Evolutionary conservation across 1,140 invertebrate genomes (phyloP).

Genomic region (Drosophila ironensis): DNA sequence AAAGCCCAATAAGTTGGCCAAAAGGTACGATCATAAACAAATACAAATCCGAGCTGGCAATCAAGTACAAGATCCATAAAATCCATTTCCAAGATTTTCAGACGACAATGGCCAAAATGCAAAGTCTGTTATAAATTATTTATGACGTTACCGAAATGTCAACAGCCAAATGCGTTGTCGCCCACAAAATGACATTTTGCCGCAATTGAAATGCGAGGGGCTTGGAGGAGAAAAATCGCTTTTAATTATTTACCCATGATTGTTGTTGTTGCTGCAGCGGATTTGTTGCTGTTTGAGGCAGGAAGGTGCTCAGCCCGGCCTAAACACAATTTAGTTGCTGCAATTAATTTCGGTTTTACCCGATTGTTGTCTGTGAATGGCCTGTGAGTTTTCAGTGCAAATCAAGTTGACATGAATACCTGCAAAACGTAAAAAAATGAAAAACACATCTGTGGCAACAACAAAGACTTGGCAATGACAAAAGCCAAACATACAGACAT

Average conservation of each 20-base stretch:
- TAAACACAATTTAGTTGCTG: slow-evolving; percentile 43
- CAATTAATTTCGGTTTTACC: slow-evolving; percentile 48
- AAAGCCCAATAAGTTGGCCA: slow-evolving; percentile 8
- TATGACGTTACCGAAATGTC: slow-evolving; percentile 57
- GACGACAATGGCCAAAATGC: slow-evolving; percentile 50
- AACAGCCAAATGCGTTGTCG: slow-evolving; percentile 45
- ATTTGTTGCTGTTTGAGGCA: slow-evolving; percentile 10
- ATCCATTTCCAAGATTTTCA: slow-evolving; percentile 36
- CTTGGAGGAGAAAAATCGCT: not conserved
- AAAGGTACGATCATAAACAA: slow-evolving; percentile 9
- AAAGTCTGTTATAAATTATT: slow-evolving; percentile 63
- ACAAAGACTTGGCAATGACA: slow-evolving; percentile 16
- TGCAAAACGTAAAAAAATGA: slow-evolving; percentile 16
- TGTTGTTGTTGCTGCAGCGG: not conserved
- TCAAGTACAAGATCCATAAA: slow-evolving; percentile 46
- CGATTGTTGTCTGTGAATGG: slow-evolving; percentile 14
- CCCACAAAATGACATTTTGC: slow-evolving; percentile 60
- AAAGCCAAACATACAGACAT: not conserved
- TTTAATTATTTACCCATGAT: slow-evolving; percentile 39
- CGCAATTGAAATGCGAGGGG: slow-evolving; percentile 9
- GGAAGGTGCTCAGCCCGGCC: slow-evolving; percentile 34
- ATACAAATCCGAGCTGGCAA: slow-evolving; percentile 20
- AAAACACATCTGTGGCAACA: slow-evolving; percentile 4
- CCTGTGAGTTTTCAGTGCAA: slow-evolving; percentile 47
- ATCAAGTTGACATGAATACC: slow-evolving; percentile 48